Base-by-base conservation (phyloP, 2,113 vertebrate species). In the Tragelaphus scriptus region DNA sequence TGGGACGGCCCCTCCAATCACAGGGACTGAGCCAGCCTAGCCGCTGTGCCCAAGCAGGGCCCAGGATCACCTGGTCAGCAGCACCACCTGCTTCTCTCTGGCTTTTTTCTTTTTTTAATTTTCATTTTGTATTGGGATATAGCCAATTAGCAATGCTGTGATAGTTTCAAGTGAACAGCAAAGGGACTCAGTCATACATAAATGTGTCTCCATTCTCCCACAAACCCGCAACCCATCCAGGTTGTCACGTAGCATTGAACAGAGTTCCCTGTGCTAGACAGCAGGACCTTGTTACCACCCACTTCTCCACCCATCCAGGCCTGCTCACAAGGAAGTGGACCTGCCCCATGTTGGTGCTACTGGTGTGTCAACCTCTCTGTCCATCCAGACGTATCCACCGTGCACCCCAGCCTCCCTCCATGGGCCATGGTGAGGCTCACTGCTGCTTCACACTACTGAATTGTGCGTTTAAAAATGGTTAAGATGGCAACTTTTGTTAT, bases 11-110 rank as follows among this genome's bases (percentile, higher is more conserved):
- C 21, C 36, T 26, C 14, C n/a, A 30, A 5, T 28, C 5, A 0
- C 61, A 47, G 9, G 25, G 9, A 17, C 16, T 1, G 14, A 19
- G 14, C n/a, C 81, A 9, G 9, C 36, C 14, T 0, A 6, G 56
- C 40, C 11, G 19, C 30, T 23, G 5, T 5, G 21, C 71, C 55
- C 0, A 0, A 1, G 10, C 13, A 30, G 47, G 40, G 5, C 19
- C 44, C 17, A 56, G 47, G 65, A 14, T 6, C 16, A 1, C 80
- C 11, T 7, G 19, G 51, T 40, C 1, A 28, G 9, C 25, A 30
- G 10, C 12, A 14, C 7, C 44, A 2, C 28, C 1, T 12, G 14
- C n/a, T 2, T n/a, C 80, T 55, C 89, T 77, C 36, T 71, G 68
- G 19, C 10, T 40, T 44, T 44, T 44, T 4, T 16, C 44, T 44